Evolutionary conservation across 1,140 invertebrate species (phyloP).

Genomic region (Oreohelix idahoensis): DNA sequence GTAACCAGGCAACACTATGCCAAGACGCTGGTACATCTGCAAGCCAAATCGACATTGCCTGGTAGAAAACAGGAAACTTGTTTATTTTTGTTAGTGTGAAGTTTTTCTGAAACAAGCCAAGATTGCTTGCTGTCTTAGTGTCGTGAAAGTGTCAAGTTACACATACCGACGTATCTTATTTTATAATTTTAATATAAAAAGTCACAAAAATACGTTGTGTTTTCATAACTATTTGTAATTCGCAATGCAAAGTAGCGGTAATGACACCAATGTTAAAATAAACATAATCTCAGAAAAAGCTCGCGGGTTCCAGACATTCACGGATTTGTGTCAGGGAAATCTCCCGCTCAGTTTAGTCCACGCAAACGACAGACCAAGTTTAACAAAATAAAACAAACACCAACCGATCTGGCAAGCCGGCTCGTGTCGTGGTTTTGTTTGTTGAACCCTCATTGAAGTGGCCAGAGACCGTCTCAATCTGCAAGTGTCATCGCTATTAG

Average conservation of each 20-base stretch:
- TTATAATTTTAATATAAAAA: background rate
- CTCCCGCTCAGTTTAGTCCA: background rate
- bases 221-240: background rate
- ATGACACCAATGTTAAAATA: background rate
- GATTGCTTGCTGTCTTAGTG: background rate
- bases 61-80: background rate
- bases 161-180: background rate
- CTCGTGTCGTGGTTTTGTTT: background rate
- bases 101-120: background rate
- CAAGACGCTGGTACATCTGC: background rate
- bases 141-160: background rate
- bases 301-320: background rate
- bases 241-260: background rate
- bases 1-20: background rate
- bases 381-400: background rate
- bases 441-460: conserved; percentile 17
- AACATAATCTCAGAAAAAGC: background rate
- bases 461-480: conserved; percentile 7
- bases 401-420: background rate
- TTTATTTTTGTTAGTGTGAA: background rate
- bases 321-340: background rate
- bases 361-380: background rate
- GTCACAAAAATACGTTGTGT: background rate
- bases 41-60: background rate
- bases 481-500: conserved; percentile 16